phyloP scores from a whole-genome alignment of 2,888 invertebrate species.

The Caenorhabditis macrosperma region DNA sequence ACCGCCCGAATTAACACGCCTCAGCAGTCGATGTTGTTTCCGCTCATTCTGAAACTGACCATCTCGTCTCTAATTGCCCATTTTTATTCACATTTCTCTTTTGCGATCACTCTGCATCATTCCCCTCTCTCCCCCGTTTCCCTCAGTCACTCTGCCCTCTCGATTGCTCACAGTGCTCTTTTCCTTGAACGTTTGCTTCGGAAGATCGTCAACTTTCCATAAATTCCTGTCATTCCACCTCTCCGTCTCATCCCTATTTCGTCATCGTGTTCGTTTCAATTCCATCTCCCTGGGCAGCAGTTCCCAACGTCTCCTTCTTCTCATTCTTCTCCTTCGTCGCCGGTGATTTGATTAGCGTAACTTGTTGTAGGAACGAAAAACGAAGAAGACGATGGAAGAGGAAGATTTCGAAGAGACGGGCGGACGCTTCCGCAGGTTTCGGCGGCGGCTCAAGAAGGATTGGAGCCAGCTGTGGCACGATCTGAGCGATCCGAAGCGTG shows the following conservation, averaged over 20 bases:
- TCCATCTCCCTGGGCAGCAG: conserved; percentile 9
- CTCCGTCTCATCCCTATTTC: neutral
- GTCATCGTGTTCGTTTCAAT: conserved; percentile 18
- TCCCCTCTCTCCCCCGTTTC: neutral
- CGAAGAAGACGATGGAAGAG: conserved; percentile 4
- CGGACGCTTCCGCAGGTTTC: conserved; percentile 43
- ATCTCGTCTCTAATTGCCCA: too few relatives aligned
- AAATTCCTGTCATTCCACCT: conserved; percentile 5
- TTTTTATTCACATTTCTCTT: neutral
- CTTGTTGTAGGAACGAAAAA: conserved; percentile 42
- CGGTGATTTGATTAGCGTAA: conserved; percentile 56
- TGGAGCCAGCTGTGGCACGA: conserved; percentile 54
- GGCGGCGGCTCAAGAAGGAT: conserved; percentile 46
- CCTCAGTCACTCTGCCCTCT: neutral
- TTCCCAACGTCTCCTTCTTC: conserved; percentile 2
- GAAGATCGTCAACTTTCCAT: neutral
- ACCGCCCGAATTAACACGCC: conserved; percentile 19
- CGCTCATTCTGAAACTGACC: conserved; percentile 1
- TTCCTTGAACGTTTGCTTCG: too few relatives aligned
- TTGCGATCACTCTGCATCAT: neutral
- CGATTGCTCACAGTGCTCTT: too few relatives aligned
- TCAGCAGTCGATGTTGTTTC: neutral
- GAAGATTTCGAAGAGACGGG: conserved; percentile 40
- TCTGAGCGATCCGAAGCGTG: conserved; percentile 56
- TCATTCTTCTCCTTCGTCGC: conserved; percentile 6